Conservation (phyloP, 2,888 invertebrate species). For the Drosophila maculinotata region DNA sequence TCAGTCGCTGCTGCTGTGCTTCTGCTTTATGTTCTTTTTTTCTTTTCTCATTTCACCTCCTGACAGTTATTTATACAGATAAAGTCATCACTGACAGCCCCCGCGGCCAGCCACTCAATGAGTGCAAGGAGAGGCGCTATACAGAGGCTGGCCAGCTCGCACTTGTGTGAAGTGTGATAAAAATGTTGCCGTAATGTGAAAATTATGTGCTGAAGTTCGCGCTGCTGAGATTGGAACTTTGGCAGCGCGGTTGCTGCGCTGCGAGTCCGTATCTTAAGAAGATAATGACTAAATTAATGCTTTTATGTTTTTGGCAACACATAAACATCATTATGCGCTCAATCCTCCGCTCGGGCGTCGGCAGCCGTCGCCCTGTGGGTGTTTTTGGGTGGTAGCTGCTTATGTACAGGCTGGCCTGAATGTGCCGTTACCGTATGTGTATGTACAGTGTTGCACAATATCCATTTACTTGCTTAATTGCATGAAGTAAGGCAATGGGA, state of each 20-base stretch:
- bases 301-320: constrained; percentile 85
- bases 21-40: constrained; percentile 17
- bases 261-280: constrained; percentile 82
- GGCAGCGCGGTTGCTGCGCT: constrained; percentile 30
- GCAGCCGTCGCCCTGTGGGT: constrained; percentile 26
- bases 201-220: constrained; percentile 70
- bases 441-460: background rate
- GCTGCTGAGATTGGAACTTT: constrained; percentile 37
- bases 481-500: constrained; percentile 4
- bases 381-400: constrained; percentile 7
- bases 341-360: constrained; percentile 61
- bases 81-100: constrained; percentile 81
- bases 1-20: background rate
- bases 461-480: constrained; percentile 43
- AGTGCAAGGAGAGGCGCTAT: constrained; percentile 36
- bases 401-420: constrained; percentile 29
- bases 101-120: constrained; percentile 46
- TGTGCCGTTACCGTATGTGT: background rate
- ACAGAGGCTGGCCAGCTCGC: constrained; percentile 25
- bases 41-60: constrained; percentile 48
- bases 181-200: constrained; percentile 58
- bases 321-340: constrained; percentile 84
- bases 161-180: constrained; percentile 21
- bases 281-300: constrained; percentile 86
- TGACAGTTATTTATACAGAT: constrained; percentile 83